Evolutionary conservation across 2,888 invertebrate genomes (phyloP).

Genomic region (Uropetala carovei): DNA sequence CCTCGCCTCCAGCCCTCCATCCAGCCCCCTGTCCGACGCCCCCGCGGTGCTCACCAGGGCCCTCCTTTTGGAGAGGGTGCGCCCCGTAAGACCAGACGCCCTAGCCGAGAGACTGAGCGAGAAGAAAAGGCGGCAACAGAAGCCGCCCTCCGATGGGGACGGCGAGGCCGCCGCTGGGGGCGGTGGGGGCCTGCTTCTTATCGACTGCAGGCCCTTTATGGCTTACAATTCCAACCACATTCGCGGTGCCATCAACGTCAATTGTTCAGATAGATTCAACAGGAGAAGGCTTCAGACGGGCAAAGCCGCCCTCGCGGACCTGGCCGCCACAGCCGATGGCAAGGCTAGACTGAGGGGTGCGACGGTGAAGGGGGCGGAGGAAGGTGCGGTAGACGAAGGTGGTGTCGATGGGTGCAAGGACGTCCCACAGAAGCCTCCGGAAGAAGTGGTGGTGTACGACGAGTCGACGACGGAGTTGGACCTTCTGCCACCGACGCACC

Average conservation of each 20-base stretch:
- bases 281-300: conserved; percentile 82
- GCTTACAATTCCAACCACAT: conserved; percentile 84
- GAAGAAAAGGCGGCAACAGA: background rate
- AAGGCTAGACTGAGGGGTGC: conserved; percentile 78
- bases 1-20: conserved; percentile 70
- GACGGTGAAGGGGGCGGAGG: background rate
- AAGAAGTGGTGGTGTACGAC: conserved; percentile 84
- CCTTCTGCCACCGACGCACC: conserved; percentile 78
- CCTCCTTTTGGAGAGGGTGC: conserved; percentile 77
- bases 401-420: background rate
- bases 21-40: conserved; percentile 75
- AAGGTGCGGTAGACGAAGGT: background rate
- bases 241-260: conserved; percentile 83
- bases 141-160: conserved; percentile 3
- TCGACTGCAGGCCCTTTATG: conserved; percentile 84
- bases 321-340: conserved; percentile 81
- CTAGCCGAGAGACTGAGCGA: conserved; percentile 73
- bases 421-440: conserved; percentile 74
- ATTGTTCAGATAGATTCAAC: conserved; percentile 84
- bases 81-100: conserved; percentile 76
- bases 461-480: conserved; percentile 82
- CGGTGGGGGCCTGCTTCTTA: conserved; percentile 74
- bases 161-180: background rate
- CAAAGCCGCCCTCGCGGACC: conserved; percentile 81
- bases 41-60: conserved; percentile 77